Percentiles rank a stretch among this genome's conserved stretches.
Evolutionary conservation across 2,888 invertebrate genomes (phyloP).

Genomic region (Acrocera orbiculus): DNA sequence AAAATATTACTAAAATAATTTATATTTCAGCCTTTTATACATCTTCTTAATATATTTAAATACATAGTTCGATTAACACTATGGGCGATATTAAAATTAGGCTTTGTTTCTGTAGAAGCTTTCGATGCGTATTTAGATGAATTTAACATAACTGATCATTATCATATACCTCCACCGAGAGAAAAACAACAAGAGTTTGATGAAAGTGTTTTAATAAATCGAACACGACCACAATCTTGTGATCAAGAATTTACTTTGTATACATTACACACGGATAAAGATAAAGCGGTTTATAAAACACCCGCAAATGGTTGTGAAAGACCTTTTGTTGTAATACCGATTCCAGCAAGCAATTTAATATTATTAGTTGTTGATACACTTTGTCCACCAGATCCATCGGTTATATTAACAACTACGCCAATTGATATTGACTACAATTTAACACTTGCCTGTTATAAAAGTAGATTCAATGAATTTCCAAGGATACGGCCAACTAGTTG

Average conservation of each 20-base stretch:
- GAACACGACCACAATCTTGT: constrained; percentile 70
- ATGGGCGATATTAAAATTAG: constrained; percentile 40
- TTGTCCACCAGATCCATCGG: constrained; percentile 37
- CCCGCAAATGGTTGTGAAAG: constrained; percentile 31
- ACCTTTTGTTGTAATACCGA: constrained; percentile 55
- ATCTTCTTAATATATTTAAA: constrained; percentile 37
- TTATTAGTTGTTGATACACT: constrained; percentile 55
- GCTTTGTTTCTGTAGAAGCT: constrained; percentile 34
- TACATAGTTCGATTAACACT: constrained; percentile 41
- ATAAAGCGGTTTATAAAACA: constrained; percentile 35
- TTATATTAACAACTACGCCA: constrained; percentile 29
- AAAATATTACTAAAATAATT: not conserved
- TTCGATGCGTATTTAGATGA: constrained; percentile 34
- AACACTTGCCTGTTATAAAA: constrained; percentile 39
- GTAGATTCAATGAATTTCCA: constrained; percentile 37
- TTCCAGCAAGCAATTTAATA: constrained; percentile 61
- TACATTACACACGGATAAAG: constrained; percentile 33
- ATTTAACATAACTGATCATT: constrained; percentile 30
- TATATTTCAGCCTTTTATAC: constrained; percentile 37
- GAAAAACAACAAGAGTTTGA: too few relatives aligned
- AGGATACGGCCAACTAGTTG: constrained; percentile 55
- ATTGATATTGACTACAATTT: constrained; percentile 31
- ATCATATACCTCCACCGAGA: constrained; percentile 26
- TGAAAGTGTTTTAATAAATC: constrained; percentile 47
- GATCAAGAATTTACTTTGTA: constrained; percentile 53